Conservation (phyloP, 2,113 vertebrate genomes). For the Semnornis frantzii region DNA sequence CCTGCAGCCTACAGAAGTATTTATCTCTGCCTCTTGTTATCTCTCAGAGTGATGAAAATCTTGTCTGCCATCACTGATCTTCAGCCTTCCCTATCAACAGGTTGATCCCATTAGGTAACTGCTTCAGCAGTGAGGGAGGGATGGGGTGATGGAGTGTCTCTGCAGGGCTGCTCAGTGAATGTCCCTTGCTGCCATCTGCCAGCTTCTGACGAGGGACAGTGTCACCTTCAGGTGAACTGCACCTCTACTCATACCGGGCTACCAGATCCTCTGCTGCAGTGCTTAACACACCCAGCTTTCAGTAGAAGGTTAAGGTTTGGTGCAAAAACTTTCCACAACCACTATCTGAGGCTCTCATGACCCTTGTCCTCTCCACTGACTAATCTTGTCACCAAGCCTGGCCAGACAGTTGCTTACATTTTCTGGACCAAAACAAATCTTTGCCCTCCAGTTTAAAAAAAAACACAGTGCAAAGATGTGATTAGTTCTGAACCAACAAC, state of each 20-base stretch:
- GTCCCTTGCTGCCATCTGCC: background rate
- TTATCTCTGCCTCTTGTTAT: background rate
- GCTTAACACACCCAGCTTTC: fast-evolving
- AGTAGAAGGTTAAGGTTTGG: background rate
- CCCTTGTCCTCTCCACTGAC: background rate
- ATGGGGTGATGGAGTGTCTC: background rate
- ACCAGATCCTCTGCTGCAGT: background rate
- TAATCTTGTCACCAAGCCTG: background rate
- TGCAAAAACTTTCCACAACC: background rate
- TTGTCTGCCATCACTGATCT: background rate
- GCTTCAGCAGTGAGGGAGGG: background rate
- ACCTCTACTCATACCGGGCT: background rate
- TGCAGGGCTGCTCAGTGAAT: background rate
- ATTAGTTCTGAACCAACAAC: background rate
- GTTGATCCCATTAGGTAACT: background rate
- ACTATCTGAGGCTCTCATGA: background rate
- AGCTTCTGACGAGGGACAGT: background rate
- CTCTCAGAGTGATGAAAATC: background rate
- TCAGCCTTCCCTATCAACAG: background rate
- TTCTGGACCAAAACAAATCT: background rate
- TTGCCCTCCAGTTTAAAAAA: background rate
- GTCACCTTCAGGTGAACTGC: background rate
- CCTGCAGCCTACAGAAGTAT: background rate
- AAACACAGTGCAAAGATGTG: background rate
- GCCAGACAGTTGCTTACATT: background rate